Conservation (phyloP, 2,113 vertebrate species). For the Piliocolobus tephrosceles region DNA sequence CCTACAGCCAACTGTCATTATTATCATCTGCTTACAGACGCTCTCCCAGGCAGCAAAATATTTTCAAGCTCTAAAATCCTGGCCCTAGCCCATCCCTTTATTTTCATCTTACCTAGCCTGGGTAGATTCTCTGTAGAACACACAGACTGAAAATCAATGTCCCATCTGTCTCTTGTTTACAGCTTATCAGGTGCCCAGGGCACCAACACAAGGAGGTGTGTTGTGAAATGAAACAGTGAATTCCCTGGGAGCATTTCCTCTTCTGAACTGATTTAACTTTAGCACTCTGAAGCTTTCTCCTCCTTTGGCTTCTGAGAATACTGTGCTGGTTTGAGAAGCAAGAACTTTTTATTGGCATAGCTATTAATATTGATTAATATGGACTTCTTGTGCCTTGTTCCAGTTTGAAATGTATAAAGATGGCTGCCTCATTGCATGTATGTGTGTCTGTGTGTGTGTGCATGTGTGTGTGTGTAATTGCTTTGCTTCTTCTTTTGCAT, state of each 20-base stretch:
- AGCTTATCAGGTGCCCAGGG: neutral
- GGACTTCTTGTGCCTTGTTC: neutral
- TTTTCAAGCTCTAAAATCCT: slow-evolving; percentile 29
- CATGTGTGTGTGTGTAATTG: accelerated
- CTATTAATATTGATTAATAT: neutral
- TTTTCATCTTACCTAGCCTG: slow-evolving; percentile 4
- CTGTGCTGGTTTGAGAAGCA: neutral
- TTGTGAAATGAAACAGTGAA: neutral
- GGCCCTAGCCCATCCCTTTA: neutral
- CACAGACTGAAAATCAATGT: neutral
- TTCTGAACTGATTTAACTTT: neutral
- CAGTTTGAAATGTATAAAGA: neutral
- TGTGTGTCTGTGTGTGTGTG: accelerated
- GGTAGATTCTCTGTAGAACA: neutral
- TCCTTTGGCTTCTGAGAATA: neutral
- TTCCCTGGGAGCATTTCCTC: accelerated
- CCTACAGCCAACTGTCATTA: slow-evolving; percentile 38
- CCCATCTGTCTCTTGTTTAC: neutral
- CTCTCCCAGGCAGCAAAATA: slow-evolving; percentile 26
- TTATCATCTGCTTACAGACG: neutral
- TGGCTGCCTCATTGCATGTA: neutral
- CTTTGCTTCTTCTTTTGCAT: neutral
- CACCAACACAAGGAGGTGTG: neutral
- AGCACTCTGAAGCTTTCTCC: neutral
- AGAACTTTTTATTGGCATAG: neutral